These are phyloP conservation scores for Falco punctatus DNA, from an alignment of 2,113 vertebrate species.

Conservation along the genomic window DNA sequence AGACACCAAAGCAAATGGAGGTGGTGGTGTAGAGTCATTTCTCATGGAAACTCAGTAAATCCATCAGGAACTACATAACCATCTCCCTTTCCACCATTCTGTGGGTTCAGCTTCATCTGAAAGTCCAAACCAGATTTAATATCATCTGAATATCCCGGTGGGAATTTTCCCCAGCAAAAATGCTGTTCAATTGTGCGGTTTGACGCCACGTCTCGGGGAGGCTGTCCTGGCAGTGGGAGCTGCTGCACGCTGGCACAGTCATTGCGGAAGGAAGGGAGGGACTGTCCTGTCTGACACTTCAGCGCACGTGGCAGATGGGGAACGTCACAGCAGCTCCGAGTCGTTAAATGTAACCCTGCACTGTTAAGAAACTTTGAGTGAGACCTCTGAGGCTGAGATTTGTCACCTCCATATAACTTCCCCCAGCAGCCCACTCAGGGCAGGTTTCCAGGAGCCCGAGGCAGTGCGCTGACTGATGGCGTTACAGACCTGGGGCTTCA, in stretches of 20 bases:
- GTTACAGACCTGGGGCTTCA: not conserved
- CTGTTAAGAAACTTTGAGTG: not conserved
- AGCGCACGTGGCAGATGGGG: not conserved
- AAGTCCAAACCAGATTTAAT: not conserved
- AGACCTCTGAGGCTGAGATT: not conserved
- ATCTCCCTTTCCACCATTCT: not conserved
- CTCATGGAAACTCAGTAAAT: not conserved
- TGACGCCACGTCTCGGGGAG: not conserved
- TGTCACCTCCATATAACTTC: rapidly evolving
- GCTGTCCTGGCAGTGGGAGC: not conserved
- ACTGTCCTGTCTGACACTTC: not conserved
- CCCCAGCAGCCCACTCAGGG: not conserved
- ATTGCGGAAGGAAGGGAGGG: not conserved
- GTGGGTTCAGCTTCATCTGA: not conserved
- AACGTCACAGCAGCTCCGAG: not conserved
- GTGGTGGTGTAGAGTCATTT: rapidly evolving
- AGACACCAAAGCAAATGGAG: not conserved
- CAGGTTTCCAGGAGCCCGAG: not conserved
- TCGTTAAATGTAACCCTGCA: not conserved
- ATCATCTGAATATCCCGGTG: not conserved
- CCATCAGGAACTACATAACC: not conserved
- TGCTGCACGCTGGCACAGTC: not conserved
- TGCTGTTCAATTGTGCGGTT: not conserved
- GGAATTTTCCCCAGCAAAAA: not conserved
- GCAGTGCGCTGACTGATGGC: not conserved